phyloP scores from a whole-genome alignment of 2,888 invertebrate species.

The Epinotia brunnichana region DNA sequence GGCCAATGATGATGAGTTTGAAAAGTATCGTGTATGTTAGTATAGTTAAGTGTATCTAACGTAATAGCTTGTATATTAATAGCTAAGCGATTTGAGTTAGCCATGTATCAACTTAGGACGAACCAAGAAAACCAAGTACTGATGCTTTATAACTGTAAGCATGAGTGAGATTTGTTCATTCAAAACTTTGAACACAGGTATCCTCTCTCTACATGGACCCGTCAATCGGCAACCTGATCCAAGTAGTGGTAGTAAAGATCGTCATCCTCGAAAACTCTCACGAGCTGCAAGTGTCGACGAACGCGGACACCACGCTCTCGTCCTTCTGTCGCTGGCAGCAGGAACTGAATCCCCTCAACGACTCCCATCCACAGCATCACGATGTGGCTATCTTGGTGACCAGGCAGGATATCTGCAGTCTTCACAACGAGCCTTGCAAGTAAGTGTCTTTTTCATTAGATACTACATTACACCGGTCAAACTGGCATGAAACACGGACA shows the following conservation, averaged over 20 bases:
- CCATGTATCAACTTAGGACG: too few relatives aligned
- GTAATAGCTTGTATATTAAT: too few relatives aligned
- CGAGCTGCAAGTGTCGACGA: conserved; percentile 88
- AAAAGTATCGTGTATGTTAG: too few relatives aligned
- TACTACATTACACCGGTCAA: background rate
- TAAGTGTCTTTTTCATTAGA: conserved; percentile 50
- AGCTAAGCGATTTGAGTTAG: too few relatives aligned
- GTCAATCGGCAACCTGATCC: conserved; percentile 94
- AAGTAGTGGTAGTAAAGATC: conserved; percentile 94
- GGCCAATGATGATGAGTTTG: too few relatives aligned
- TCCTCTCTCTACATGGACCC: conserved; percentile 93
- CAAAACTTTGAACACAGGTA: conserved; percentile 71
- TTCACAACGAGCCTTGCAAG: conserved; percentile 82
- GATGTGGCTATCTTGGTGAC: conserved; percentile 95
- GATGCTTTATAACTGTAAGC: too few relatives aligned
- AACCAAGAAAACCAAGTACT: too few relatives aligned
- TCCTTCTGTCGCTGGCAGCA: conserved; percentile 95
- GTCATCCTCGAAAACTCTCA: conserved; percentile 88
- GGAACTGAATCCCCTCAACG: conserved; percentile 88
- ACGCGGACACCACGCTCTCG: conserved; percentile 91
- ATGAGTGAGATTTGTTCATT: background rate
- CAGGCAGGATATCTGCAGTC: conserved; percentile 89
- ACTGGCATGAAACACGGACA: too few relatives aligned
- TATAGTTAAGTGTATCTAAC: too few relatives aligned
- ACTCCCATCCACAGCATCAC: conserved; percentile 93